A percentile compares a stretch with the other conserved stretches of the same genome.
Conservation (phyloP, 2,888 invertebrate species). For the Marronus borbonicus region DNA sequence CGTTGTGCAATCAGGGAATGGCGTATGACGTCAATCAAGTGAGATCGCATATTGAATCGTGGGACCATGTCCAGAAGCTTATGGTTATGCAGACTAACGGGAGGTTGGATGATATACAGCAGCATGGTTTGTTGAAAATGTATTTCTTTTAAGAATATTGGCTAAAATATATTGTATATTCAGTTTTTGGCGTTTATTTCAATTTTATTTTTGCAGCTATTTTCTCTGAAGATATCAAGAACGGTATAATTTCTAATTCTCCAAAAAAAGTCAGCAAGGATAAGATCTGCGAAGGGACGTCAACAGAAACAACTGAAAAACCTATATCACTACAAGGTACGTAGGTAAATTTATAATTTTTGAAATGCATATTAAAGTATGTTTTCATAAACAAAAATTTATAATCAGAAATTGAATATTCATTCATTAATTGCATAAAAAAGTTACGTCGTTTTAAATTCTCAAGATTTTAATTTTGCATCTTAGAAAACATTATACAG, state of each 20-base stretch:
- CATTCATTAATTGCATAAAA: too few species aligned
- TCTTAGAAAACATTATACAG: too few species aligned
- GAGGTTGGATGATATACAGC: not conserved
- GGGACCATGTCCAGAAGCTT: slow-evolving; percentile 20
- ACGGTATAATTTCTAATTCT: not conserved
- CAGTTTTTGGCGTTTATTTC: too few species aligned
- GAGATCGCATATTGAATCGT: slow-evolving; percentile 25
- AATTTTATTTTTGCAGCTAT: not conserved
- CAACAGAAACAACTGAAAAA: not conserved
- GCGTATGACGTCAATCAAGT: slow-evolving; percentile 19
- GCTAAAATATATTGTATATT: not conserved
- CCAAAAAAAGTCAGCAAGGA: not conserved
- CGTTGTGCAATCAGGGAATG: slow-evolving; percentile 22
- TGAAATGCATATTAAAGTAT: too few species aligned
- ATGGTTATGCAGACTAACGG: not conserved
- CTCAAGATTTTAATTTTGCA: too few species aligned
- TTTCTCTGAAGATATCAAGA: not conserved
- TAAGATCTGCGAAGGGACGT: not conserved
- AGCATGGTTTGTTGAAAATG: not conserved
- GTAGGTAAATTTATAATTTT: not conserved
- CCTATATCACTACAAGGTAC: not conserved
- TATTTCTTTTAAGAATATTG: not conserved
- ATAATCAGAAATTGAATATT: too few species aligned
- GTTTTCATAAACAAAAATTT: too few species aligned
- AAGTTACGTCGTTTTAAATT: too few species aligned